These are phyloP conservation scores for Blera fallax DNA, from an alignment of 2,888 invertebrate species.

Conservation along the genomic window DNA sequence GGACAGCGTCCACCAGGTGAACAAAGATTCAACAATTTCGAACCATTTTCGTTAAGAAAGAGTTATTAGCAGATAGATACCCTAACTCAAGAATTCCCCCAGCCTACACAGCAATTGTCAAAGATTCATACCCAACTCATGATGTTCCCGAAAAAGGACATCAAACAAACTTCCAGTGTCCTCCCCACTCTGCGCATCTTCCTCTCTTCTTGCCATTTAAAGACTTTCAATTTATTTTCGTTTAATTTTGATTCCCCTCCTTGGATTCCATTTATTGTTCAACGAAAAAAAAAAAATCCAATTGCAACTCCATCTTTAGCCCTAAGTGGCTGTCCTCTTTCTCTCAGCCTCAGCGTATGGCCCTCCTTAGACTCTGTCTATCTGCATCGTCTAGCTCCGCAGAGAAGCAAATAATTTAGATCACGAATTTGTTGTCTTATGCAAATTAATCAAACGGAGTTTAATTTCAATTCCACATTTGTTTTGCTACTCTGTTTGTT, in stretches of 20 bases:
- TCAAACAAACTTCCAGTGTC: neutral
- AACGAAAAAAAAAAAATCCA: neutral
- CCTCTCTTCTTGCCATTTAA: conserved; percentile 26
- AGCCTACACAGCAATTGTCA: neutral
- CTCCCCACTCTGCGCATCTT: neutral
- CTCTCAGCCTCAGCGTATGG: neutral
- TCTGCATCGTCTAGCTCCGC: conserved; percentile 22
- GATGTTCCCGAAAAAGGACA: conserved; percentile 12
- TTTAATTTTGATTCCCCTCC: conserved; percentile 31
- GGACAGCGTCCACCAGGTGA: no score
- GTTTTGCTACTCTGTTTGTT: conserved; percentile 45
- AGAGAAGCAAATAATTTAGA: conserved; percentile 80
- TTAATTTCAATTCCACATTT: conserved; percentile 72
- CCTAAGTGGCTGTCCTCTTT: conserved; percentile 76
- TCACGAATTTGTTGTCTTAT: conserved; percentile 82
- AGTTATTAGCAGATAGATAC: no score
- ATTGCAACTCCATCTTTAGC: conserved; percentile 73
- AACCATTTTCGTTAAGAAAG: no score
- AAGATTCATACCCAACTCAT: neutral
- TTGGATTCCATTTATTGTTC: conserved; percentile 31
- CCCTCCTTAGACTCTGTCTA: conserved; percentile 5
- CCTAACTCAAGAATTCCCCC: no score
- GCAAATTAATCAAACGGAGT: conserved; percentile 82
- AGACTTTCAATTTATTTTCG: conserved; percentile 65
- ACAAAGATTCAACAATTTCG: no score